Evolutionary conservation across 2,888 invertebrate genomes (phyloP).

Genomic region (Dichetophora obliterata): DNA sequence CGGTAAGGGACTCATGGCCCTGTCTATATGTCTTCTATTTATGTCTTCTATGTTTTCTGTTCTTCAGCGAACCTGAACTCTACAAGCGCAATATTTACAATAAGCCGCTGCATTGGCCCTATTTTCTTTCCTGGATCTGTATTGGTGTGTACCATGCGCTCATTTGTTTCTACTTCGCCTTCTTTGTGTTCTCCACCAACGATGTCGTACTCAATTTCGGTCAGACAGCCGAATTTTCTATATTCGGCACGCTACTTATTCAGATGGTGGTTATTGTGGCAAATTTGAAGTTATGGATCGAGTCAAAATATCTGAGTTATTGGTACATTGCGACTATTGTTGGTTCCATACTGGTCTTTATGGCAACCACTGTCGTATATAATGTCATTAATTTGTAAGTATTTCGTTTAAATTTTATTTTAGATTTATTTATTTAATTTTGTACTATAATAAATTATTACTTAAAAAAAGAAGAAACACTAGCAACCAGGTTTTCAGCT

Average conservation of each 20-base stretch:
- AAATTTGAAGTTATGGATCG: slow-evolving; percentile 76
- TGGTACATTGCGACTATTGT: slow-evolving; percentile 72
- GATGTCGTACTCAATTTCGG: slow-evolving; percentile 71
- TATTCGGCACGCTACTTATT: slow-evolving; percentile 75
- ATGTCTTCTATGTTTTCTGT: background rate
- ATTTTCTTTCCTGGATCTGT: slow-evolving; percentile 76
- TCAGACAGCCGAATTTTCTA: slow-evolving; percentile 72
- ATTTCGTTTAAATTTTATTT: too few relatives aligned
- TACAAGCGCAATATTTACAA: slow-evolving; percentile 78
- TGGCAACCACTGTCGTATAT: slow-evolving; percentile 73
- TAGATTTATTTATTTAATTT: too few relatives aligned
- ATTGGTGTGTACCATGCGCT: slow-evolving; percentile 76
- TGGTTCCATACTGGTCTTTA: slow-evolving; percentile 73
- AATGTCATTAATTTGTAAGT: slow-evolving; percentile 75
- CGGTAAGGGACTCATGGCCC: slow-evolving; percentile 70
- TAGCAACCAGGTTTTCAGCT: too few relatives aligned
- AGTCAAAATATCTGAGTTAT: slow-evolving; percentile 74
- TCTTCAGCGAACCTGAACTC: slow-evolving; percentile 75
- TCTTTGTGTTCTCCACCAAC: slow-evolving; percentile 68
- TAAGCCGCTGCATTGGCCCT: slow-evolving; percentile 74
- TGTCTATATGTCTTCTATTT: background rate
- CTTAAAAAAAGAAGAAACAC: too few relatives aligned
- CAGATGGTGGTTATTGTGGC: slow-evolving; percentile 73
- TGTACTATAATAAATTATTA: too few relatives aligned
- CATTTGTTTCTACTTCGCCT: slow-evolving; percentile 74